Percentiles rank a stretch among this genome's conserved stretches.
phyloP scores from a whole-genome alignment of 2,797 vertebrate species.

The Alauda arvensis region DNA sequence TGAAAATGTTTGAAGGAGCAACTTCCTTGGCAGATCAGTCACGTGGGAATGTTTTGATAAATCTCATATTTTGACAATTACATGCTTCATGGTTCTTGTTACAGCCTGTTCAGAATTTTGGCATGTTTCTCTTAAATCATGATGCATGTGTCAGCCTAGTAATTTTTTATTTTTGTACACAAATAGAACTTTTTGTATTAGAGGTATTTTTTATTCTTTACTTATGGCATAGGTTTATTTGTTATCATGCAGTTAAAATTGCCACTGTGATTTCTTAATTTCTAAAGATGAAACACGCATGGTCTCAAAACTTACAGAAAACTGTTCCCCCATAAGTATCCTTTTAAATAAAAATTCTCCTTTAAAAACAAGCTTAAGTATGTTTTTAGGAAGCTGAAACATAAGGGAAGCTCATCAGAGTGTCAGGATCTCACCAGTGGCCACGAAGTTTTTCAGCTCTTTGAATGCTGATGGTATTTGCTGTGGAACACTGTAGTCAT shows the following conservation, averaged over 20 bases:
- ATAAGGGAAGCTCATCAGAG: neutral
- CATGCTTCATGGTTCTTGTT: neutral
- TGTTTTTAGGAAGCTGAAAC: neutral
- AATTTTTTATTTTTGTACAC: neutral
- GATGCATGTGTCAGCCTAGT: neutral
- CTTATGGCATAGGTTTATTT: neutral
- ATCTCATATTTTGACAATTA: neutral
- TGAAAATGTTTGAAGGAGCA: neutral
- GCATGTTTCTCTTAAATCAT: neutral
- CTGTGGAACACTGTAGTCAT: neutral
- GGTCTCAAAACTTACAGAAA: neutral
- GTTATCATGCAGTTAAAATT: neutral
- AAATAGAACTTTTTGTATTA: neutral
- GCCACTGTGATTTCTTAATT: neutral
- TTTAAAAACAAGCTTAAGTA: neutral
- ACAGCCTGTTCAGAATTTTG: neutral
- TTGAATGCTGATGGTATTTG: neutral
- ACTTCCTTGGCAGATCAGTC: neutral
- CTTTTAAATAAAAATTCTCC: neutral
- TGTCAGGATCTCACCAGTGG: neutral
- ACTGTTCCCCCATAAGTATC: accelerated
- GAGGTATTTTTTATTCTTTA: neutral
- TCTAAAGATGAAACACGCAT: neutral
- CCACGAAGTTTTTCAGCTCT: neutral
- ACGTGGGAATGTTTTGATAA: neutral